Evolutionary conservation across 92 coral and sea anemone species (phyloP).

Genomic region (Galaxea fascicularis): DNA sequence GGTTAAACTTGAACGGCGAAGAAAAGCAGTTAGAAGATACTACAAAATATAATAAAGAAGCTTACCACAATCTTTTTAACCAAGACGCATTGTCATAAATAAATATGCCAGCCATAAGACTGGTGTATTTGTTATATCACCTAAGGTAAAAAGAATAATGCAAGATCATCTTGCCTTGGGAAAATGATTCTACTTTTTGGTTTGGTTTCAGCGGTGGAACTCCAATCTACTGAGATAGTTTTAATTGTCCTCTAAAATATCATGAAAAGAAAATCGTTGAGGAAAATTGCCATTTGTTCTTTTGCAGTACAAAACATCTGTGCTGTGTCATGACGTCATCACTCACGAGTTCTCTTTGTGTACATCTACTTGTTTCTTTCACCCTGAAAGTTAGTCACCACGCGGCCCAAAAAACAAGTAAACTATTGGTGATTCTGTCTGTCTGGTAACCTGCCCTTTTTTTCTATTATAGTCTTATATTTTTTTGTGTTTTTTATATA

Average conservation of each 20-base stretch:
- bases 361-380: conserved; percentile 31
- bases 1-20: too few species aligned
- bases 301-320: conserved; percentile 50
- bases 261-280: conserved; percentile 8
- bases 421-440: conserved; percentile 14
- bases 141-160: too few species aligned
- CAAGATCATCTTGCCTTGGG: not conserved
- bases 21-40: too few species aligned
- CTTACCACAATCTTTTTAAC: too few species aligned
- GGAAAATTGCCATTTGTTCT: conserved; percentile 39
- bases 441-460: not conserved
- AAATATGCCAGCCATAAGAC: too few species aligned
- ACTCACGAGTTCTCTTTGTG: conserved; percentile 32
- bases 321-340: conserved; percentile 35
- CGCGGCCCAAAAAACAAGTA: not conserved
- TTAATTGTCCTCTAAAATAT: conserved; percentile 29
- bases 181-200: not conserved
- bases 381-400: not conserved
- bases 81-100: too few species aligned
- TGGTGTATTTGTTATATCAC: too few species aligned
- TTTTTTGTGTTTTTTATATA: not conserved
- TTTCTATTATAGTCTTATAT: not conserved
- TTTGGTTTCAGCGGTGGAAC: not conserved
- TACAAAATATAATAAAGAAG: too few species aligned
- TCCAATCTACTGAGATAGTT: conserved; percentile 11